phyloP scores from a whole-genome alignment of 2,888 invertebrate species.

The Dicycla oo region DNA sequence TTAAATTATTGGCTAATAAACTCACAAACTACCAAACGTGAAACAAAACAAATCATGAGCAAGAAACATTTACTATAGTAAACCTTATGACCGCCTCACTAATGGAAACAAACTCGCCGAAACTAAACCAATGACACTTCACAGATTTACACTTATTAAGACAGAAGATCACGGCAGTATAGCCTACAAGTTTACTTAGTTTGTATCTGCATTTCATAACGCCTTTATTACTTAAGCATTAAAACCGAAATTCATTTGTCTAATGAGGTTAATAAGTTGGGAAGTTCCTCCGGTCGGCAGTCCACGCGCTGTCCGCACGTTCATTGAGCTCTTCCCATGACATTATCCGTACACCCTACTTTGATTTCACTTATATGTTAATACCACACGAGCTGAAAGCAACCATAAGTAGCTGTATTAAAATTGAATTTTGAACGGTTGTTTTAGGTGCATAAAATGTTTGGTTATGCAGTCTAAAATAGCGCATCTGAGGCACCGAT shows the following conservation, averaged over 20 bases:
- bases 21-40: constrained; percentile 23
- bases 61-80: constrained; percentile 55
- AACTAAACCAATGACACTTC: constrained; percentile 73
- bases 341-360: constrained; percentile 82
- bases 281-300: constrained; percentile 84
- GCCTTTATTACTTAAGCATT: constrained; percentile 67
- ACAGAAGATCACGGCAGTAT: constrained; percentile 73
- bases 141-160: constrained; percentile 83
- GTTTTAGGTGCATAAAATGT: constrained; percentile 63
- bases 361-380: constrained; percentile 69
- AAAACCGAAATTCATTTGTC: constrained; percentile 74
- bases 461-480: constrained; percentile 73
- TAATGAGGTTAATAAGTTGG: constrained; percentile 75
- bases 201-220: constrained; percentile 58
- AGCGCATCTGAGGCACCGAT: constrained; percentile 89
- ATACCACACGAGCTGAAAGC: constrained; percentile 38
- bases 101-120: constrained; percentile 71
- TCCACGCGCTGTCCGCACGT: constrained; percentile 89
- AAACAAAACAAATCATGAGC: constrained; percentile 58
- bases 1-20: constrained; percentile 42
- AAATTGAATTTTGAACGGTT: constrained; percentile 43
- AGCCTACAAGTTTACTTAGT: constrained; percentile 67
- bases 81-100: constrained; percentile 64
- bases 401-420: constrained; percentile 3
- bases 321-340: constrained; percentile 90